phyloP scores from a whole-genome alignment of 2,797 vertebrate genomes.

The Phaenicophaeus curvirostris region DNA sequence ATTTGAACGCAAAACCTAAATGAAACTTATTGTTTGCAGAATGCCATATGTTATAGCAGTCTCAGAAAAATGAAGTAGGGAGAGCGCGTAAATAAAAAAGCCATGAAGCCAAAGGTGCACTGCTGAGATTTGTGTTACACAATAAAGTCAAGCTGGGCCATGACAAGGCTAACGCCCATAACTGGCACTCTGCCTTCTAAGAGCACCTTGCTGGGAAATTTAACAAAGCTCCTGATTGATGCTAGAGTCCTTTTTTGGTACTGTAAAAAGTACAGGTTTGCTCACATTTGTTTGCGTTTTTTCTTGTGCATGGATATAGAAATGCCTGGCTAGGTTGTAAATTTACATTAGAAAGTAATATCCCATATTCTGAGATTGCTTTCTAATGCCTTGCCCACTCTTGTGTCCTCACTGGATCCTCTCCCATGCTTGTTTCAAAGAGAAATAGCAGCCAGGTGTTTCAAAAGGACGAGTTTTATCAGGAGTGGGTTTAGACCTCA shows the following conservation, averaged over 20 bases:
- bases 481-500: not conserved
- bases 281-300: not conserved
- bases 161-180: not conserved
- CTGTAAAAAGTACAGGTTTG: not conserved
- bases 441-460: not conserved
- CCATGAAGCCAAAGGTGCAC: not conserved
- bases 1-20: not conserved
- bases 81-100: not conserved
- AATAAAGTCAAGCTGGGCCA: not conserved
- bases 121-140: not conserved
- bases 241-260: not conserved
- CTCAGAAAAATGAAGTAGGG: not conserved
- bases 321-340: not conserved
- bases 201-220: not conserved
- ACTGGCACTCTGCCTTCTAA: not conserved
- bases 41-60: not conserved
- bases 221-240: not conserved
- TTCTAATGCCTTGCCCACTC: not conserved
- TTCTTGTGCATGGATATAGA: not conserved
- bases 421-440: not conserved
- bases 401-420: not conserved
- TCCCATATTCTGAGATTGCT: not conserved
- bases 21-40: not conserved
- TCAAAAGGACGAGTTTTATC: not conserved
- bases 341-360: not conserved